These are phyloP conservation scores for Acanthosepion pharaonis DNA, from an alignment of 2,888 invertebrate species.

Conservation along the genomic window DNA sequence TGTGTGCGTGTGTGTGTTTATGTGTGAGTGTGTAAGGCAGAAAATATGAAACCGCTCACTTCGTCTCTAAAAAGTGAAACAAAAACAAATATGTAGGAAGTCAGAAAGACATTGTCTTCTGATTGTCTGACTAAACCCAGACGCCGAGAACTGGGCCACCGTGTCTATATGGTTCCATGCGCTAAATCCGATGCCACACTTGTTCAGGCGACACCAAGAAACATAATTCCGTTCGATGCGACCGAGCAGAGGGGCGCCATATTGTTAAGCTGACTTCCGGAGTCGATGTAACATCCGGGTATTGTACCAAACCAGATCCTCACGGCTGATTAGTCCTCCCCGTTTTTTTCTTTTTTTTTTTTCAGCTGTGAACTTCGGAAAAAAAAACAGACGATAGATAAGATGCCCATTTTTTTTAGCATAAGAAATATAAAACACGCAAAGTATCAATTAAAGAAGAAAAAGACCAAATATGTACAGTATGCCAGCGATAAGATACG, in stretches of 20 bases:
- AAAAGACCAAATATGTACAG: not conserved
- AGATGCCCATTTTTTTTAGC: not conserved
- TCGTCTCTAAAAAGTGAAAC: too few relatives aligned
- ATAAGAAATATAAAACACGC: too few relatives aligned
- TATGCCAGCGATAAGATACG: not conserved
- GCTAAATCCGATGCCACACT: not conserved
- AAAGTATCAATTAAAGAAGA: too few relatives aligned
- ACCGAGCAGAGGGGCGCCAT: not conserved
- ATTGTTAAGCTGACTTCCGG: not conserved
- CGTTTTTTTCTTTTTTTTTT: not conserved
- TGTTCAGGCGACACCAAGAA: not conserved
- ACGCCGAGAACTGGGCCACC: too few relatives aligned
- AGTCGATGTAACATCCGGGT: not conserved
- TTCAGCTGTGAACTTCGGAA: not conserved
- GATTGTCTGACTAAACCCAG: too few relatives aligned
- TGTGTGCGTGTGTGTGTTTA: too few relatives aligned
- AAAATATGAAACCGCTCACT: too few relatives aligned
- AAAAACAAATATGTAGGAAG: too few relatives aligned
- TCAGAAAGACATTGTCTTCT: too few relatives aligned
- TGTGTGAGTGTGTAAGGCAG: too few relatives aligned
- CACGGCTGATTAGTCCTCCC: not conserved
- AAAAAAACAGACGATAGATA: not conserved
- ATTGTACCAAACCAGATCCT: not conserved
- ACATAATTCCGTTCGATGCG: not conserved
- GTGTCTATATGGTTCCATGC: too few relatives aligned